These are phyloP conservation scores for Dromococcyx pavoninus DNA, from an alignment of 2,797 vertebrate species.

Conservation along the genomic window DNA sequence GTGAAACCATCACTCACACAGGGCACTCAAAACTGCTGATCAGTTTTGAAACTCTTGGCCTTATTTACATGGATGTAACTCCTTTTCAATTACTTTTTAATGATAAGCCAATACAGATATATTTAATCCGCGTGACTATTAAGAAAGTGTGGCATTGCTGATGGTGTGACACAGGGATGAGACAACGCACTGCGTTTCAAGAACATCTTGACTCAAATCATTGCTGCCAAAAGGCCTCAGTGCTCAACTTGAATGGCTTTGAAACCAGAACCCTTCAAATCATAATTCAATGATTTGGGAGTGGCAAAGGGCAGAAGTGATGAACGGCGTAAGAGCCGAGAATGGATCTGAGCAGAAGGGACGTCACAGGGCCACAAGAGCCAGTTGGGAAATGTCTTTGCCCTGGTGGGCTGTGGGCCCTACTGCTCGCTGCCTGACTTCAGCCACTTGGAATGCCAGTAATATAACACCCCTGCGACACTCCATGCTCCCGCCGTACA, in stretches of 20 bases:
- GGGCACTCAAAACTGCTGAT: not conserved
- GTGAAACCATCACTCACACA: not conserved
- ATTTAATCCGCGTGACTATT: not conserved
- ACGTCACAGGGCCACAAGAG: slow-evolving; percentile 11
- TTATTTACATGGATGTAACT: not conserved
- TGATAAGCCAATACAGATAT: not conserved
- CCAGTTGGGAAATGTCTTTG: not conserved
- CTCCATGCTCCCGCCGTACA: slow-evolving; percentile 23
- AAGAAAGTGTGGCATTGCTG: not conserved
- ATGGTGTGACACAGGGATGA: not conserved
- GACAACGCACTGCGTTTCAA: not conserved
- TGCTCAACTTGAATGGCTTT: not conserved
- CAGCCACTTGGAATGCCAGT: slow-evolving; percentile 52
- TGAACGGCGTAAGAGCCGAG: not conserved
- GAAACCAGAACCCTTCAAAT: slow-evolving; percentile 46
- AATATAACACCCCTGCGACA: slow-evolving; percentile 58
- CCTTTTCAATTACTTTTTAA: not conserved
- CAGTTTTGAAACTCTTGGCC: not conserved
- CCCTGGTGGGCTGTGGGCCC: slow-evolving; percentile 26
- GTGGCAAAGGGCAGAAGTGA: not conserved
- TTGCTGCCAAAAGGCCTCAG: not conserved
- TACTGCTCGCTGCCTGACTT: slow-evolving; percentile 18
- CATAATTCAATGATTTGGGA: slow-evolving; percentile 7
- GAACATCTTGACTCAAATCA: not conserved
- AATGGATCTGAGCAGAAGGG: slow-evolving; percentile 13